Base-by-base conservation (phyloP, 1,140 invertebrate species). In the Papilio polyxenes region DNA sequence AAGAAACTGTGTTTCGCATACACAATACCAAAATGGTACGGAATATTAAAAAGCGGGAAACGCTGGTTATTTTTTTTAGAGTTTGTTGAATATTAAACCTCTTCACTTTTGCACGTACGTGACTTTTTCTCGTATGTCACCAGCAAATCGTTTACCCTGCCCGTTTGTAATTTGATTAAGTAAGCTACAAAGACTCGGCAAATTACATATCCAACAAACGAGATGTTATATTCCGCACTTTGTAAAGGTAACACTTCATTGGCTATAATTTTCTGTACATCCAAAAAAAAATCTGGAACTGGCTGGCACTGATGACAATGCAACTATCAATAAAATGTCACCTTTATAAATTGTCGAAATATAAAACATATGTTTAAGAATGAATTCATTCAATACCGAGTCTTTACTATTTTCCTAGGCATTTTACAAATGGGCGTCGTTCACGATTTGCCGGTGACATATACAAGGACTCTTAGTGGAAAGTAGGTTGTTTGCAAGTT, bases 401-500 rank as follows among this genome's bases (percentile, higher is more conserved):
- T 17, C 11, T 56, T 56, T 51, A 53, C 51, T 11, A 59, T 2
- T 20, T 59, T 59, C 7, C n/a, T 20, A 20, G 56, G 56, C 56
- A 20, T 7, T n/a, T 59, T 9, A 10, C 6, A 59, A 59, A 59
- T 7, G 56, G 56, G 56, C 56, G 17, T 17, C 0, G 56, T 59
- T 17, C 5, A 20, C 56, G 9, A 20, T 59, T 59, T 59, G 8
- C n/a, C 56, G 56, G n/a, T 59, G 8, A n/a, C 56, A 59, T 17
- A 20, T 72, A 72, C 65, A 37, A 72, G 37, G 65, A 23, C 65
- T 72, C 65, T 72, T 37, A 72, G 31, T 9, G 31, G 31, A 15
- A 72, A 72, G 65, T 72, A 72, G 65, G 65, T 72, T 72, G 65
- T 72, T 72, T 72, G 65, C 65, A 72, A 72, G 11, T 72, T 72